Evolutionary conservation across 2,113 vertebrate species (phyloP), one percentile per base, ranked within the genome.

Genomic region (Tauraco erythrolophus): DNA sequence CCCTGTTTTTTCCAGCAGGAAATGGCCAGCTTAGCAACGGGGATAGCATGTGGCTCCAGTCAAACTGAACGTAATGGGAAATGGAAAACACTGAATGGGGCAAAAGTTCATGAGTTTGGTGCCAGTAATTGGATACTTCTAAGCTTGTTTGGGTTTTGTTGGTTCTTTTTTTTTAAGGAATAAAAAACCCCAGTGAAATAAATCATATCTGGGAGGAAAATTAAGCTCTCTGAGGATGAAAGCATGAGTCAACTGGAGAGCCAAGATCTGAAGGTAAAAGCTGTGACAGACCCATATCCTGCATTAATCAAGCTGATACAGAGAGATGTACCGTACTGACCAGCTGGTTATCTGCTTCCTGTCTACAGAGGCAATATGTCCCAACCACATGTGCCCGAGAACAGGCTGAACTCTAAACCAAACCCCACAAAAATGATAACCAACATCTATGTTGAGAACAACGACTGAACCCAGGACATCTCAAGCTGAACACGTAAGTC

Each of bases 121-220:
- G 92, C 92, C 88, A 94, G 96, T 75, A 92, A 94, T 23, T 15
- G 1, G 76, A 88, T 78, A 80, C 71, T 74, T 84, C 46, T 81
- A 70, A 89, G 51, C 3, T 89, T 97, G 85, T 84, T 94, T 91
- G 72, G 68, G 68, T 82, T 94, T 86, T 83, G 48, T 46, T 78
- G 27, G 21, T 13, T n/a, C n/a, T 6, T 1, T 4, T 71, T 43
- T 30, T 18, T 19, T 25, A n/a, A 12, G 3, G 10, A 3, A 10
- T 43, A 33, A 45, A 28, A 11, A 31, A 21, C 37, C 46, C 0
- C 10, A 37, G 35, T 51, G 10, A 84, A 93, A 94, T 94, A 87
- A 94, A 96, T 96, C 51, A 61, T 92, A 91, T 82, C 80, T 94
- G 72, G 48, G 69, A 82, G 86, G 61, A 89, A 95, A 94, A 88